Percentiles rank a stretch among this genome's conserved stretches.
Evolutionary conservation across 2,113 vertebrate genomes (phyloP).

Genomic region (Amphiprion ocellaris): DNA sequence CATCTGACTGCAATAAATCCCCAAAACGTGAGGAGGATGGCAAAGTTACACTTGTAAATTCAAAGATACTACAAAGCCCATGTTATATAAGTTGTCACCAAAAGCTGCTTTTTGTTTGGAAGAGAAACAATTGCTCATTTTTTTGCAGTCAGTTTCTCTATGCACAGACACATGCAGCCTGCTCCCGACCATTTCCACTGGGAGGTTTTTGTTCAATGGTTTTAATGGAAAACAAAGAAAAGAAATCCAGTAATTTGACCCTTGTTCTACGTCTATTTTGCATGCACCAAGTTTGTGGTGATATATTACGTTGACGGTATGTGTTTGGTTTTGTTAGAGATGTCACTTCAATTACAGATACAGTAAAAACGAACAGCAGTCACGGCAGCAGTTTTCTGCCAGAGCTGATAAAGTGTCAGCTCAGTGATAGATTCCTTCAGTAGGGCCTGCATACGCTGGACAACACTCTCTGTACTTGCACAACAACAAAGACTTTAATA

Average conservation of each 20-base stretch:
- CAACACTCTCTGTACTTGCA: constrained; percentile 18
- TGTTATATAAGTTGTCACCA: not conserved
- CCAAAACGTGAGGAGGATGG: not conserved
- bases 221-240: not conserved
- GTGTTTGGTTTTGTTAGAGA: not conserved
- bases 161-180: not conserved
- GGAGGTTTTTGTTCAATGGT: not conserved
- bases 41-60: not conserved
- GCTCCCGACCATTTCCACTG: not conserved
- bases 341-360: constrained; percentile 12
- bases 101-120: not conserved
- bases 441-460: constrained; percentile 25
- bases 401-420: constrained; percentile 58
- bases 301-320: not conserved
- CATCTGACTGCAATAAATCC: not conserved
- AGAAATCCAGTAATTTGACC: not conserved
- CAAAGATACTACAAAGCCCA: not conserved
- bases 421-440: constrained; percentile 73
- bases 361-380: not conserved
- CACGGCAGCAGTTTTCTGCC: constrained; percentile 44
- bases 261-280: not conserved
- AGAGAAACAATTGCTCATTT: not conserved
- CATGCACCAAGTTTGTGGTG: not conserved
- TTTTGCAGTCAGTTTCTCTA: not conserved
- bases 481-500: constrained; percentile 21